Evolutionary conservation across 2,113 vertebrate genomes (phyloP).

Genomic region (Alaudala cheleensis): DNA sequence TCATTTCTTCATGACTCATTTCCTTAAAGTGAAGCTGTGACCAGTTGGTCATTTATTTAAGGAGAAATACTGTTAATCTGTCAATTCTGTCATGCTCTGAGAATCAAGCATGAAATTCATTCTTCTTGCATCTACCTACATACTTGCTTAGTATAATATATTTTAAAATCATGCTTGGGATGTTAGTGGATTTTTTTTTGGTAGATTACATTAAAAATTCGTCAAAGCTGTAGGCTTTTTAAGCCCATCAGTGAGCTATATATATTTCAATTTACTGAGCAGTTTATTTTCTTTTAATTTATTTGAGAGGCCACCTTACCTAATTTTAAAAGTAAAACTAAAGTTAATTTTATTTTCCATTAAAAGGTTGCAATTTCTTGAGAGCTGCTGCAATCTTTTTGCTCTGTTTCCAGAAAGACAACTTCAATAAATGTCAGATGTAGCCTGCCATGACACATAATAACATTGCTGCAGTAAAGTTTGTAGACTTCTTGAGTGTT

Average conservation of each 20-base stretch:
- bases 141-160: not conserved
- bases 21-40: not conserved
- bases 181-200: not conserved
- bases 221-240: not conserved
- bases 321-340: not conserved
- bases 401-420: not conserved
- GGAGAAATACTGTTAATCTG: not conserved
- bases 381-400: not conserved
- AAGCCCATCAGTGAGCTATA: not conserved
- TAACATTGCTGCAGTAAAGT: not conserved
- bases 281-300: not conserved
- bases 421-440: slow-evolving; percentile 9
- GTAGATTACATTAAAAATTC: not conserved
- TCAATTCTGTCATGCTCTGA: not conserved
- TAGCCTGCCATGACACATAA: not conserved
- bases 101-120: not conserved
- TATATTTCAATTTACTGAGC: not conserved
- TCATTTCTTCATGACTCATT: not conserved
- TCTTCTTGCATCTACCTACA: not conserved
- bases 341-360: not conserved
- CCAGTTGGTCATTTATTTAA: not conserved
- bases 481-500: not conserved
- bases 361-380: not conserved
- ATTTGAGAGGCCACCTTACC: not conserved
- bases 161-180: not conserved